Conservation (phyloP, 2,113 vertebrate species). For the Ariopsis seemanni region DNA sequence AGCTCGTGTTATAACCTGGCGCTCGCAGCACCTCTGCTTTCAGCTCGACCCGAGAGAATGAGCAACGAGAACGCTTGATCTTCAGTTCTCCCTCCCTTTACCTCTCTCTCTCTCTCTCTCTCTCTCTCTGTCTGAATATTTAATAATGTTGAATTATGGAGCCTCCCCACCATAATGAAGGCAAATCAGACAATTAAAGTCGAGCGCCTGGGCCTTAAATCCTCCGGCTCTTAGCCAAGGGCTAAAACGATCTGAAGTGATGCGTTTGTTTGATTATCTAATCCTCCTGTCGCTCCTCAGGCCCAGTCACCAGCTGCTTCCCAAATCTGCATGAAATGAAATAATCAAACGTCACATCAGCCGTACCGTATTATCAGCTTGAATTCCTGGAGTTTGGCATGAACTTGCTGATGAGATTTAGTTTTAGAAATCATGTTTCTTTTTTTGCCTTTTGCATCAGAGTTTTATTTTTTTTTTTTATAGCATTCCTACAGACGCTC, state of each 20-base stretch:
- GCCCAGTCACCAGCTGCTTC: conserved; percentile 45
- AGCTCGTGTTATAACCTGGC: conserved; percentile 26
- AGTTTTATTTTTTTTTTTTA: background rate
- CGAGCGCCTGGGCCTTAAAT: conserved; percentile 43
- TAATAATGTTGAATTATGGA: conserved; percentile 51
- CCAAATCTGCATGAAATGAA: conserved; percentile 3
- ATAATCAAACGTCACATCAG: conserved; percentile 22
- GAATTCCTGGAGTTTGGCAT: background rate
- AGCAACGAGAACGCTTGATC: conserved; percentile 28
- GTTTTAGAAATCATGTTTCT: background rate
- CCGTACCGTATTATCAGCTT: background rate
- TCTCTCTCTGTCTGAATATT: conserved; percentile 47
- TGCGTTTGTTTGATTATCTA: conserved; percentile 49
- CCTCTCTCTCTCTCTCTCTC: conserved; percentile 35
- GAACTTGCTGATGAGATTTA: background rate
- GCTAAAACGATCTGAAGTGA: conserved; percentile 47
- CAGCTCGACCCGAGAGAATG: conserved; percentile 29
- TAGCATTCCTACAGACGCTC: background rate
- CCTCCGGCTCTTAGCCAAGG: conserved; percentile 39
- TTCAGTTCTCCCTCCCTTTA: conserved; percentile 22
- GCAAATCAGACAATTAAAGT: conserved; percentile 52
- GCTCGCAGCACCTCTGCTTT: conserved; percentile 31
- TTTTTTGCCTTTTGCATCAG: background rate
- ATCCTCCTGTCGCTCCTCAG: conserved; percentile 30
- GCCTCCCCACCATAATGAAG: conserved; percentile 50